Base-by-base conservation (phyloP, 2,113 vertebrate genomes). In the Nesogale talazaci region DNA sequence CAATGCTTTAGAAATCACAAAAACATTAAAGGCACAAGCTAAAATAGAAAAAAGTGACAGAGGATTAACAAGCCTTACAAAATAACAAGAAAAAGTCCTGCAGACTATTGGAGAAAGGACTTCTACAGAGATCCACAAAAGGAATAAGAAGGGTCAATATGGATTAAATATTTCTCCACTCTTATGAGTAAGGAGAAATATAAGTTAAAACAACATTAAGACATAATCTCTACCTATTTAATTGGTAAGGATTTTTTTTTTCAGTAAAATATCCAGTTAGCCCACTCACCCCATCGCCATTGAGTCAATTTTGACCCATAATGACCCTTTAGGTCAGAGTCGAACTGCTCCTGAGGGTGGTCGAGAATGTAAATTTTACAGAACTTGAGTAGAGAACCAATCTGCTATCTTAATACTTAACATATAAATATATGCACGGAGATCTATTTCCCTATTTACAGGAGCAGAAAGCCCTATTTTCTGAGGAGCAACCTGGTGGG, bases 131-230 rank as follows among this genome's bases (percentile, higher is more conserved):
- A 79, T 19, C 76, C 11, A 83, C 40, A 81, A 88, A 90, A 75
- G 40, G 29, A 88, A 83, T 67, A 52, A 82, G 90, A 67, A 84
- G 56, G 19, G 36, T 63, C n/a, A 80, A 10, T 59, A 83, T 75
- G 69, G 34, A 67, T 52, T 40, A 61, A 61, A 52, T 12, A 7
- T 61, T 61, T 61, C 59, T 19, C 59, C 25, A 46, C 70, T 84
- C 75, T 79, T 59, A 70, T 52, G 46, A 52, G 46, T 52, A 52
- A 52, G 10, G 92, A 89, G 89, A 69, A 87, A 57, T 79, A 23
- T 6, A 67, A 89, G 89, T 87, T 23, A 79, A 94, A 83, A 67
- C 19, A 81, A 61, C 69, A 88, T 87, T 23, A 79, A 94, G 83
- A 57, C 19, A 81, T 52, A 59, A 88, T 72, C 81, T 93, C 91